phyloP scores from a whole-genome alignment of 2,113 vertebrate species.

The Elgaria multicarinata region DNA sequence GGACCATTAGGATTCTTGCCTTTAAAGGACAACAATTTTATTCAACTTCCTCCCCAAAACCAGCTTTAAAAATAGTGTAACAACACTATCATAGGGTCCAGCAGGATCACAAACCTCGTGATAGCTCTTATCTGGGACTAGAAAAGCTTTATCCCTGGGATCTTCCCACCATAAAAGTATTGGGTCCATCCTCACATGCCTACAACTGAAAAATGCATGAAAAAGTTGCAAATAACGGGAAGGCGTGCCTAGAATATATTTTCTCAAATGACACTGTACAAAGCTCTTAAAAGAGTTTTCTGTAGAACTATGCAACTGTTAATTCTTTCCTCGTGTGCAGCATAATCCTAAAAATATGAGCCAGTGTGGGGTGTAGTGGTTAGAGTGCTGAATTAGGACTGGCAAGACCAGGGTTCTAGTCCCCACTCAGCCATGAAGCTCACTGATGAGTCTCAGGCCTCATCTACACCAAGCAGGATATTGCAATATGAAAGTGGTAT shows the following conservation, averaged over 20 bases:
- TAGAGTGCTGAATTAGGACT: too few species aligned
- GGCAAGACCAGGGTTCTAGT: too few species aligned
- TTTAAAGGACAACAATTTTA: not conserved
- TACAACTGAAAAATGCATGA: not conserved
- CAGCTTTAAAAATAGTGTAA: not conserved
- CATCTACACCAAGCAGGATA: too few species aligned
- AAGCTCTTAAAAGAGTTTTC: not conserved
- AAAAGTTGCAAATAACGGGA: not conserved
- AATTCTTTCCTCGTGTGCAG: too few species aligned
- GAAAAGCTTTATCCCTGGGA: not conserved
- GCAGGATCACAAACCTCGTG: not conserved
- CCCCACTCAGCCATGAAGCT: too few species aligned
- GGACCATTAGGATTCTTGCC: not conserved
- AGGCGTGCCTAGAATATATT: not conserved
- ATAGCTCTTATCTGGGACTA: not conserved
- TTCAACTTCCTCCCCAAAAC: not conserved
- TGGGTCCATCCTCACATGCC: not conserved
- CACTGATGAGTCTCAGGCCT: too few species aligned
- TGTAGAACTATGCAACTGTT: not conserved
- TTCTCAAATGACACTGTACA: not conserved
- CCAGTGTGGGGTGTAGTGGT: too few species aligned
- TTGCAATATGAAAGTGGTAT: too few species aligned
- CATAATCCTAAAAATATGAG: too few species aligned
- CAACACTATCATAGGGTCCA: not conserved
- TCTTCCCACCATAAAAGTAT: not conserved